Conservation (phyloP, 2,888 invertebrate species). For the Watsonalla binaria region DNA sequence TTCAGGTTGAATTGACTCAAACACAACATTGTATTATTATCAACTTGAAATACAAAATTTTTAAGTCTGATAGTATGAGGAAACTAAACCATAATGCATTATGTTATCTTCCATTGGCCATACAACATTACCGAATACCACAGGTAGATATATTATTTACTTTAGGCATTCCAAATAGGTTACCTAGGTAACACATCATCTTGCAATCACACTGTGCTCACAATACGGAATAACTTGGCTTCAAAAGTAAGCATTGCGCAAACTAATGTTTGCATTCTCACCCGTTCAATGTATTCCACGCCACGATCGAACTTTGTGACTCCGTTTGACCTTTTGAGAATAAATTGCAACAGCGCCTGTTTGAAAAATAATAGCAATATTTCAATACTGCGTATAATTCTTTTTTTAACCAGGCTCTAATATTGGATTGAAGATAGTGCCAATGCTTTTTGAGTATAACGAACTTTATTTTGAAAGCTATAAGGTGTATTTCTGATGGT, state of each 20-base stretch:
- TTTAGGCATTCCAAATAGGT: too few species aligned
- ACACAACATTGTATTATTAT: too few species aligned
- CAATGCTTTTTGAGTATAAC: background rate
- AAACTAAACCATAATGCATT: too few species aligned
- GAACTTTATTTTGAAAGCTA: background rate
- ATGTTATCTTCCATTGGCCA: too few species aligned
- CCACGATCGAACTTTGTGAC: background rate
- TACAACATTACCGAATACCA: too few species aligned
- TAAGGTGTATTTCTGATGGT: background rate
- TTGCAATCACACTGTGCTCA: background rate
- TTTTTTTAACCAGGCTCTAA: conserved; percentile 21
- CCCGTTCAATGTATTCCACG: background rate
- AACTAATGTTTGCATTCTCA: background rate
- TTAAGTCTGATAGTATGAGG: too few species aligned
- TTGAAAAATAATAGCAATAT: conserved; percentile 27
- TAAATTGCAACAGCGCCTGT: conserved; percentile 21
- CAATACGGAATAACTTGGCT: background rate
- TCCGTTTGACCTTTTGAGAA: background rate
- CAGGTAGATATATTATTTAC: too few species aligned
- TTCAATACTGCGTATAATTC: conserved; percentile 2
- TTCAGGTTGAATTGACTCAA: too few species aligned
- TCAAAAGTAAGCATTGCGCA: background rate
- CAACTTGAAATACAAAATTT: too few species aligned
- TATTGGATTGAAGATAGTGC: background rate
- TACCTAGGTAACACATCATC: too few species aligned